Base-by-base conservation (phyloP, 2,888 invertebrate species). In the Malthinus flaveolus region DNA sequence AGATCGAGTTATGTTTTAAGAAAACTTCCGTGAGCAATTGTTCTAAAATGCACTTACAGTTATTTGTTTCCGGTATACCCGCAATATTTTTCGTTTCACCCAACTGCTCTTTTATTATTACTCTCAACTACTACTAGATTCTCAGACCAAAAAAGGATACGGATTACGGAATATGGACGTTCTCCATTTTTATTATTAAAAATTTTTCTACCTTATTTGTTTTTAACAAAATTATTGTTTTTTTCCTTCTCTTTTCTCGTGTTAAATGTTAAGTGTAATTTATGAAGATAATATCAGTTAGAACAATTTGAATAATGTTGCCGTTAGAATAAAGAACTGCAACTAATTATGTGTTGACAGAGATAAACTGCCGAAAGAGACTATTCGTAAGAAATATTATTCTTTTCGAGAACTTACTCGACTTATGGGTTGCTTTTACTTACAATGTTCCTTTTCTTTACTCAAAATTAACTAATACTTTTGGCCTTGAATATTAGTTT, bases 311-410 rank as follows among this genome's bases (percentile, higher is more conserved):
- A 61, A 63, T 61, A 59, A 63, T 57, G 55, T 36, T 39, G 32
- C 35, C 57, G 51, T 53, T 55, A 55, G 42, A 55, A 53, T 56
- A 59, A 64, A 64, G 58, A 63, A 55, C 54, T 54, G 49, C 48
- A 54, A 53, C 61, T 62, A 64, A 59, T 64, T 64, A 64, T 57
- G 54, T 59, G 64, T 54, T 62, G 64, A 62, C 64, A 64, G 54
- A 62, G 61, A 59, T 49, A 62, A 64, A 64, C 59, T 54, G 37
- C 34, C 35, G 42, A 56, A 56, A 49, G 36, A 45, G 53, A 49
- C 49, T 47, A 61, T 59, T 64, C 59, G 47, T 59, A 55, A 59
- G 61, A 59, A 56, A 61, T 56, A 59, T 61, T 50, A 60, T 23
- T 59, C 56, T 54, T 55, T 56, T 42, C 39, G 44, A 46, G 52